Base-by-base conservation (phyloP, 2,888 invertebrate genomes). In the Macropis europaea region DNA sequence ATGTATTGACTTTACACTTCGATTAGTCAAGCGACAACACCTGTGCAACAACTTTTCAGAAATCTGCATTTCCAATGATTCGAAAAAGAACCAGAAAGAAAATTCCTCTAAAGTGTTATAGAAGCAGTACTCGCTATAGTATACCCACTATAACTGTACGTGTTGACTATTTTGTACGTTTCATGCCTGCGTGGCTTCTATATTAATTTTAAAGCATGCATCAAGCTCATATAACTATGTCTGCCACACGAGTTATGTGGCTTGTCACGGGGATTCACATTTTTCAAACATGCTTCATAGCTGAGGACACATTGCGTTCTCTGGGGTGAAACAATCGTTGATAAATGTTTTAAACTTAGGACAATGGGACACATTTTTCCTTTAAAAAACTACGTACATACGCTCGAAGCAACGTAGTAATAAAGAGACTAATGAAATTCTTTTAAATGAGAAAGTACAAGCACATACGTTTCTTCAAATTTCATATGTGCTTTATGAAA, bases 1-100 rank as follows among this genome's bases (percentile, higher is more conserved):
- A 61, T 64, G 19, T 48, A 62, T 68, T 38, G 57, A 48, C 56
- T 71, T 43, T 47, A 26, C 43, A 19, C 11, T 19, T 26, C n/a
- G 17, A 7, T 5, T 19, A 28, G 28, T 30, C 42, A 19, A 30
- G 24, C 0, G 28, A 43, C 34, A 6, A 30, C 47, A 15, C 7
- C 15, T 4, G 30, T 30, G 17, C 19, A 24, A 9, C 40, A 66
- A 47, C 11, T 60, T 47, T 36, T 19, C 34, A 53, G 36, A 50
- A 19, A 67, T 13, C 15, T 7, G 9, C 32, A 45, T 56, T 45
- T n/a, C 28, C 24, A 54, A 60, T 67, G 63, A 56, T 42, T 19
- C 54, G 28, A 9, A 66, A 60, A 38, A 30, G 2, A 54, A 19
- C 24, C 13, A 15, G 15, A 1, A 24, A 5, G 26, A 7, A 17